Conservation (phyloP, 2,888 invertebrate genomes). For the Troglohyphantes excavatus region DNA sequence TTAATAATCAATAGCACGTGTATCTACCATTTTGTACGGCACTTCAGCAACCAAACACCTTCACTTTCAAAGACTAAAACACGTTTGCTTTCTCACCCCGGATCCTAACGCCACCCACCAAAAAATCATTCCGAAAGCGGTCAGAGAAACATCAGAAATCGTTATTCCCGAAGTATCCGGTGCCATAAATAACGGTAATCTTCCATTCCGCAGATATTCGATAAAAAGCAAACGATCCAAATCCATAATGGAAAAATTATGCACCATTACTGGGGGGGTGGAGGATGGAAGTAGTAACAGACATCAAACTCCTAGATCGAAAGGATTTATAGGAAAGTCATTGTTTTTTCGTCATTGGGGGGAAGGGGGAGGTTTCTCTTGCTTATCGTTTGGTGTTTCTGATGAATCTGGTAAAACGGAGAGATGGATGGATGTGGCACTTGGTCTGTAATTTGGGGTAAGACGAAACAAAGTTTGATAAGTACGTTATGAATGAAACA, state of each 20-base stretch:
- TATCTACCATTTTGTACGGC: too few relatives aligned
- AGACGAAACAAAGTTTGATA: not conserved
- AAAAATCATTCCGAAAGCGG: constrained; percentile 13
- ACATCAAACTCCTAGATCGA: constrained; percentile 38
- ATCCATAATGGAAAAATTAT: constrained; percentile 73
- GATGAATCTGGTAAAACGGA: not conserved
- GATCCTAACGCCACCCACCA: not conserved
- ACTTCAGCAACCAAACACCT: too few relatives aligned
- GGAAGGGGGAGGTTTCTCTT: constrained; percentile 1
- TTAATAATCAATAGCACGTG: too few relatives aligned
- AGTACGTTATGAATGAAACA: not conserved
- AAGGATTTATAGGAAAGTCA: constrained; percentile 37
- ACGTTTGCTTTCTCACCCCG: not conserved
- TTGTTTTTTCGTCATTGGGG: constrained; percentile 48
- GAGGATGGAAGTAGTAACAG: not conserved
- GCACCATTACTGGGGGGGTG: constrained; percentile 16
- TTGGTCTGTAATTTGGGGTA: not conserved
- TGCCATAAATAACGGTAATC: constrained; percentile 66
- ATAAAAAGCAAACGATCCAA: constrained; percentile 47
- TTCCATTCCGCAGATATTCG: constrained; percentile 31
- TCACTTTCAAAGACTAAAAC: not conserved
- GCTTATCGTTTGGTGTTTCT: not conserved
- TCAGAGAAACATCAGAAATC: constrained; percentile 34
- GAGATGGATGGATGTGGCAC: not conserved
- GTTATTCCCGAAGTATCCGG: constrained; percentile 36